These are phyloP conservation scores for Tyto alba DNA, from an alignment of 2,113 vertebrate species.

Conservation along the genomic window DNA sequence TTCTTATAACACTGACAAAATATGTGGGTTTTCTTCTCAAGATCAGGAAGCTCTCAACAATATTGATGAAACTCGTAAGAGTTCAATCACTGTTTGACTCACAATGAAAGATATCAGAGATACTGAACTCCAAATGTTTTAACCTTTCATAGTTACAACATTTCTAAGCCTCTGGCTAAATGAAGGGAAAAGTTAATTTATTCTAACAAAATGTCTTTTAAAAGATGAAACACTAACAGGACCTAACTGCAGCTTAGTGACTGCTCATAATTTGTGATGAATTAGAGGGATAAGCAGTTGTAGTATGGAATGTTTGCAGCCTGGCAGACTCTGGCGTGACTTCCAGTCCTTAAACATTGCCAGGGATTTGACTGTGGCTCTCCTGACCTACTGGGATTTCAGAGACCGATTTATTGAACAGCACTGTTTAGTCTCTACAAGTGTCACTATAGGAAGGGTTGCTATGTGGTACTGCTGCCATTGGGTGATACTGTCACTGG, in stretches of 20 bases:
- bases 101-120: rapidly evolving
- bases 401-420: rapidly evolving
- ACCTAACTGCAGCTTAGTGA: neutral
- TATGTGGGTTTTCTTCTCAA: neutral
- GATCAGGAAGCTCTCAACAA: neutral
- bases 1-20: neutral
- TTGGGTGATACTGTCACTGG: too few relatives aligned
- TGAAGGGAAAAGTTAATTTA: neutral
- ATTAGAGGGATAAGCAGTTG: neutral
- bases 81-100: neutral
- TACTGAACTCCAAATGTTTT: neutral
- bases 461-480: neutral
- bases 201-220: neutral
- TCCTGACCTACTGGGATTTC: neutral
- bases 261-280: neutral
- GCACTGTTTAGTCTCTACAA: neutral
- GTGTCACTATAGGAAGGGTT: rapidly evolving
- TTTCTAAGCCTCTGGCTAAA: neutral
- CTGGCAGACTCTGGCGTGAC: neutral
- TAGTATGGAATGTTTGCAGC: neutral
- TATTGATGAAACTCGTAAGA: neutral
- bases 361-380: neutral
- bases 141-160: neutral
- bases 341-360: neutral
- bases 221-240: neutral